Evolutionary conservation across 1,140 invertebrate genomes (phyloP).

Genomic region (Pseudomyrmex cubaensis): DNA sequence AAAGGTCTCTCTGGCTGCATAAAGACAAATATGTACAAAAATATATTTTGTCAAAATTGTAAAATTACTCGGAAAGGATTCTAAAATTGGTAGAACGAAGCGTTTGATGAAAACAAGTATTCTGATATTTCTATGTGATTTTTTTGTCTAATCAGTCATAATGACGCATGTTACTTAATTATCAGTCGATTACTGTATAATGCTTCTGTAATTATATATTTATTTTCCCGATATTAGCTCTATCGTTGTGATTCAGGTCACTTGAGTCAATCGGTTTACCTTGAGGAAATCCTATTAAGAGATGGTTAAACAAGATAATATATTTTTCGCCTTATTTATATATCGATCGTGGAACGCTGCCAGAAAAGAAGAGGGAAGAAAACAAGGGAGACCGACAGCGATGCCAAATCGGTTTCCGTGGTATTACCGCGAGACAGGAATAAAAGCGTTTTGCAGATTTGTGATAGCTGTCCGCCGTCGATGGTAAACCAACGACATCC

Average conservation of each 20-base stretch:
- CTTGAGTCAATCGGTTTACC: conserved; percentile 39
- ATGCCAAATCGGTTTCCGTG: conserved; percentile 67
- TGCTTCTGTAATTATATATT: background rate
- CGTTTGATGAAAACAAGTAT: too few species aligned
- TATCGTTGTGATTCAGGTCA: background rate
- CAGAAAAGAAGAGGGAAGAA: conserved; percentile 25
- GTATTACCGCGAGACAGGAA: conserved; percentile 57
- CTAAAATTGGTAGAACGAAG: background rate
- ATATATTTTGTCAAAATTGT: too few species aligned
- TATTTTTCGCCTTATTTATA: conserved; percentile 66
- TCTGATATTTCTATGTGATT: too few species aligned
- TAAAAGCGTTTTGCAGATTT: conserved; percentile 62
- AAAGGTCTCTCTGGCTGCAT: too few species aligned
- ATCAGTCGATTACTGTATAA: background rate
- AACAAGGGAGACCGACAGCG: background rate
- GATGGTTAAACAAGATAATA: conserved; percentile 65
- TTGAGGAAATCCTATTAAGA: conserved; percentile 58
- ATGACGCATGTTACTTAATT: background rate
- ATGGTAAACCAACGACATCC: background rate
- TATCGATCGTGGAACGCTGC: conserved; percentile 61
- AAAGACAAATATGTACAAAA: too few species aligned
- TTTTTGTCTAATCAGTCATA: too few species aligned
- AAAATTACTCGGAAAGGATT: too few species aligned
- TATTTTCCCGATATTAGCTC: background rate
- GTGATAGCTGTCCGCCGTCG: conserved; percentile 23